phyloP scores from a whole-genome alignment of 2,797 vertebrate species.

The Muscicapa striata region DNA sequence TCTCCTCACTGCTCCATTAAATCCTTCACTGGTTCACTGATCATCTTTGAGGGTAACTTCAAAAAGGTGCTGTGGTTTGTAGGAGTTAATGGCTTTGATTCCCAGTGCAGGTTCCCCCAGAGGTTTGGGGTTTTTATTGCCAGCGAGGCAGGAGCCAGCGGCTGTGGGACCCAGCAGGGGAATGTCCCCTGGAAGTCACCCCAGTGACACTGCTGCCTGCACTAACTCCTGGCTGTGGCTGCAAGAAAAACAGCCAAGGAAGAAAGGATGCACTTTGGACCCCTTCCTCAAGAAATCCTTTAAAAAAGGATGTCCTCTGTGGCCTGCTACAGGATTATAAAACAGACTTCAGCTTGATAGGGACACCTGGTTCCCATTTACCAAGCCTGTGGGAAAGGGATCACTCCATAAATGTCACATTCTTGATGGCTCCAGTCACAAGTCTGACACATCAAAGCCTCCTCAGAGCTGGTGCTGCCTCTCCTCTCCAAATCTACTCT shows the following conservation, averaged over 20 bases:
- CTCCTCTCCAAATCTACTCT: background rate
- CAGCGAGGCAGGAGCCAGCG: background rate
- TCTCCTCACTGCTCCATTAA: background rate
- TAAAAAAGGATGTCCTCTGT: background rate
- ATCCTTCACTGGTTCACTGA: background rate
- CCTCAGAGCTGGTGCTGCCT: background rate
- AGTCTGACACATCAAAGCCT: background rate
- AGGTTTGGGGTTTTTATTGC: background rate
- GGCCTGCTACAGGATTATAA: background rate
- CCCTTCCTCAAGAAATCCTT: background rate
- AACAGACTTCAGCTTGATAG: background rate
- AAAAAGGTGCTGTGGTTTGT: background rate
- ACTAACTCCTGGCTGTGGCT: background rate
- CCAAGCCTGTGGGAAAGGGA: background rate
- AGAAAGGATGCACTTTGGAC: background rate
- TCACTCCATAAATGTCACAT: fast-evolving
- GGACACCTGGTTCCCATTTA: fast-evolving
- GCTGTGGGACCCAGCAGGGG: background rate
- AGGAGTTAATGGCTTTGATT: background rate
- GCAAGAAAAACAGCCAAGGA: background rate
- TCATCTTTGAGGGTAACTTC: background rate
- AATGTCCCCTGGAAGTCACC: background rate
- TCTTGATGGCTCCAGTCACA: background rate
- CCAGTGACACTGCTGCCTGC: background rate
- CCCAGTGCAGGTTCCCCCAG: no score